Base-by-base conservation (phyloP, 2,113 vertebrate genomes). In the Otocyon megalotis region DNA sequence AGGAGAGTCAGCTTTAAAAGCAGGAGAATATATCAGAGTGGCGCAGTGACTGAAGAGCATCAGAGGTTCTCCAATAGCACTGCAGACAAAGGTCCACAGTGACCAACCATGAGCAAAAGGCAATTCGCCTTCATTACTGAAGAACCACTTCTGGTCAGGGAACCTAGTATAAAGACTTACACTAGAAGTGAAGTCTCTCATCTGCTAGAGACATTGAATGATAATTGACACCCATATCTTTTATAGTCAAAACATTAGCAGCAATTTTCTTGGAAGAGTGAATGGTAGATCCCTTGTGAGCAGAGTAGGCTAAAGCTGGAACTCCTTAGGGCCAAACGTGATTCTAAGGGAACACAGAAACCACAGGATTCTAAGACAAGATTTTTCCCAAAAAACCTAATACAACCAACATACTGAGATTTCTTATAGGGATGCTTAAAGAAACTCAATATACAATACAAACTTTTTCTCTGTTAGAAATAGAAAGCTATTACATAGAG, bases 381-480 rank as follows among this genome's bases (percentile, higher is more conserved):
- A 69, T 88, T 92, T 69, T 69, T 97, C 58, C 62, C 80, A 93
- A 74, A 74, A 93, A 90, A 60, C 2, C 37, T 35, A 92, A 43
- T 84, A 69, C 56, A 60, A 69, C 56, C 20, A 90, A 72, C 35
- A 48, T 76, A n/a, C 30, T 77, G n/a, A 53, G 60, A 48, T 74
- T 71, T 76, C 84, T 83, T 77, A 67, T 28, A 88, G 26, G 15
- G 24, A 53, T 71, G 16, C 22, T 92, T 92, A 92, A 56, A 88
- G 54, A 48, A 89, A 63, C 88, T 81, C 53, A 77, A 32, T 37
- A 56, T 62, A 95, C n/a, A 89, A 63, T 56, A 50, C 67, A 30
- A 62, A 48, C 32, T n/a, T 92, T 69, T 79, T 71, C 22, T 77
- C 37, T 79, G 54, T n/a, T 48, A 20, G 14, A 7, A 84, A 22